Conservation (phyloP, 2,888 invertebrate species). For the Chaetogeoica ovagalla region DNA sequence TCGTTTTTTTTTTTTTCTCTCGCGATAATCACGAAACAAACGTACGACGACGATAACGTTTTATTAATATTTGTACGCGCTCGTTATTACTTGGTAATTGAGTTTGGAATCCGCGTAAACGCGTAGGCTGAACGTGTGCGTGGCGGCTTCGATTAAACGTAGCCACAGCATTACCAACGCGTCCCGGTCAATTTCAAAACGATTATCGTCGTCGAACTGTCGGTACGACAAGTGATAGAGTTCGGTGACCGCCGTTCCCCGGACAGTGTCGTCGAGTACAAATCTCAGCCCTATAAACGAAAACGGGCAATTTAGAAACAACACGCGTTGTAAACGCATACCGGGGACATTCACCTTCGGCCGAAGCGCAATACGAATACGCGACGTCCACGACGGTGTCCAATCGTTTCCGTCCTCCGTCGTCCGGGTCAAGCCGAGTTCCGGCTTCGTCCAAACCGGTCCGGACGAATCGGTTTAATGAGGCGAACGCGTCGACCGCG, state of each 20-base stretch:
- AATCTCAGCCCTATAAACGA: not conserved
- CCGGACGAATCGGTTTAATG: not conserved
- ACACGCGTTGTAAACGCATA: no score
- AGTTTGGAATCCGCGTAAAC: conserved; percentile 12
- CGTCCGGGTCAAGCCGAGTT: not conserved
- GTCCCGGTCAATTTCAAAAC: not conserved
- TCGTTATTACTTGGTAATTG: conserved; percentile 19
- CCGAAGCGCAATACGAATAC: conserved; percentile 10
- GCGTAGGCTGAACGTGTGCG: conserved; percentile 15
- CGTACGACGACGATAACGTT: no score
- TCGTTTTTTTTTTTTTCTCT: no score
- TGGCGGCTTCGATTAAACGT: conserved; percentile 27
- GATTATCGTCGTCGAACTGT: conserved; percentile 6
- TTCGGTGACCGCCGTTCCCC: not conserved
- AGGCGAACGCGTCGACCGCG: not conserved
- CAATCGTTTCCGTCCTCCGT: not conserved
- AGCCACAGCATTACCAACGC: conserved; percentile 34
- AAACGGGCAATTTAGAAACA: no score
- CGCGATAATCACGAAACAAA: no score
- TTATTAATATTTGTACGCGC: no score
- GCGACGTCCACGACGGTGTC: conserved; percentile 19
- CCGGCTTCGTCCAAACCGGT: not conserved
- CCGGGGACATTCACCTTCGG: not conserved
- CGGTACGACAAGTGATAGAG: conserved; percentile 5
- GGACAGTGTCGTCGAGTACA: not conserved